Base-by-base conservation (phyloP, 1,140 invertebrate genomes). In the Melitaea cinxia region DNA sequence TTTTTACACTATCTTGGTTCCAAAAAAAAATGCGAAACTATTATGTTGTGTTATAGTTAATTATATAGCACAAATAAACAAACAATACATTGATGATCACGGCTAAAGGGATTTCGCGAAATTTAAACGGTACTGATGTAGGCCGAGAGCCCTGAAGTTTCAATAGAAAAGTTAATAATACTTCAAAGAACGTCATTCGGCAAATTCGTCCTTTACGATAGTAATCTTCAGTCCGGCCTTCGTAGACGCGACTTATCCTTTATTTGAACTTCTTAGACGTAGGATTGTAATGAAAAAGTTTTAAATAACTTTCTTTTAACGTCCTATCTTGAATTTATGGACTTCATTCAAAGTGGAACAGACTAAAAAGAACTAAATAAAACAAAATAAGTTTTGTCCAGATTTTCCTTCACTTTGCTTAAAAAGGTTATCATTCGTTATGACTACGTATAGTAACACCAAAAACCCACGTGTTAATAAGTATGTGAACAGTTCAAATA, bases 201-300 rank as follows among this genome's bases (percentile, higher is more conserved):
- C 15, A 60, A 65, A 60, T 69, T 60, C 61, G 52, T 68, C 62
- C 67, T 65, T 65, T 68, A 42, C 39, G 61, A 69, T 65, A 62
- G 56, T 59, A 69, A 65, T 59, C 57, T 57, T 45, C 26, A 53
- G 37, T 21, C 23, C 26, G 55, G 55, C 39, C 42, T 56, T 33
- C 39, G 26, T 21, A 45, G 61, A 33, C 39, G 35, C 28, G 28
- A 37, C 57, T 61, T 67, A 67, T 56, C 57, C 65, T 53, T 50
- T 57, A 66, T 63, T 54, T 28, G 42, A 61, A 60, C 57, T 42
- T 17, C 37, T 60, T 67, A 45, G 24, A 49, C 56, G 55, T 24
- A 28, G 33, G 39, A 15, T 28, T 28, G 42, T 58, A 58, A 58
- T 58, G 56, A 58, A 58, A 58, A 58, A 58, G 56, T 58, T 58